Evolutionary conservation across 2,888 invertebrate genomes (phyloP).

Genomic region (Mythimna lalbum): DNA sequence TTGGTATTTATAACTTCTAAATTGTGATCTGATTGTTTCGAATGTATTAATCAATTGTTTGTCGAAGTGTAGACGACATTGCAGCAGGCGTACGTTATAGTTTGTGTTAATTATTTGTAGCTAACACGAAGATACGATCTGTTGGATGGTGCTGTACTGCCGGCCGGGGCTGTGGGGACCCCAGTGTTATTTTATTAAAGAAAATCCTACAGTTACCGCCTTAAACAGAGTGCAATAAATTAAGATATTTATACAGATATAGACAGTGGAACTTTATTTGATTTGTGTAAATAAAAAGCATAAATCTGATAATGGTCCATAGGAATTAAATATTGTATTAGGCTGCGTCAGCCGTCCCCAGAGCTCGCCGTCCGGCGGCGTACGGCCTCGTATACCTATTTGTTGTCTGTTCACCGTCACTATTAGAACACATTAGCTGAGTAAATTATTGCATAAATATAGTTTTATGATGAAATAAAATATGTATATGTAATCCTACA

Average conservation of each 20-base stretch:
- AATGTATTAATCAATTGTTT: constrained; percentile 26
- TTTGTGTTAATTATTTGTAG: constrained; percentile 75
- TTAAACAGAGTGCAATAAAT: constrained; percentile 31
- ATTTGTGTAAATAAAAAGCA: constrained; percentile 10
- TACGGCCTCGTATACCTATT: constrained; percentile 64
- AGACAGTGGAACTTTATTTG: constrained; percentile 8
- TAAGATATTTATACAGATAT: constrained; percentile 1
- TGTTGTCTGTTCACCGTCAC: constrained; percentile 88
- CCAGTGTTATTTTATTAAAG: background rate
- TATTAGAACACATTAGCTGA: constrained; percentile 87
- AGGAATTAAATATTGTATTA: constrained; percentile 12
- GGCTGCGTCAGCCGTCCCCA: constrained; percentile 36
- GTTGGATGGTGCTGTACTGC: constrained; percentile 51
- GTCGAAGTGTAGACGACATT: constrained; percentile 62
- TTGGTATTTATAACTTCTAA: constrained; percentile 54
- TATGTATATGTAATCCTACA: constrained; percentile 91
- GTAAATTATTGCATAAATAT: constrained; percentile 88
- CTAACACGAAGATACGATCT: constrained; percentile 76
- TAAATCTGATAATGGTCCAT: constrained; percentile 13
- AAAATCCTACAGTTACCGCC: constrained; percentile 31
- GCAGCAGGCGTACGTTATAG: constrained; percentile 55
- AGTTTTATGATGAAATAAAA: constrained; percentile 90
- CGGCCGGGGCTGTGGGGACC: constrained; percentile 39
- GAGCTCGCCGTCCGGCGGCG: constrained; percentile 29
- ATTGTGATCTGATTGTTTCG: constrained; percentile 59